Base-by-base conservation (phyloP, 2,888 invertebrate species). In the Acanthosepion lycidas region DNA sequence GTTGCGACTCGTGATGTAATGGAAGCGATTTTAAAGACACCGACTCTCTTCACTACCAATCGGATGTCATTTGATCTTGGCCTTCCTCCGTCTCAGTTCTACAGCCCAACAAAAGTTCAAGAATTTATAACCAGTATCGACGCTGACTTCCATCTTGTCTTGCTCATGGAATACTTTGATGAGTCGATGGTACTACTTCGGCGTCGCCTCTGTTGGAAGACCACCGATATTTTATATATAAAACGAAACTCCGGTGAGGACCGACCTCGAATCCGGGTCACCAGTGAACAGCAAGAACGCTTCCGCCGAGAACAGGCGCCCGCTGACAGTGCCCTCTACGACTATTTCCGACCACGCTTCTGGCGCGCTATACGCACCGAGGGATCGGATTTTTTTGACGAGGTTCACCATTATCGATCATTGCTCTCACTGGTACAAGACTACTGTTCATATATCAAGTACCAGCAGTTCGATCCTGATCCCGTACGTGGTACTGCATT, bases 121-220 rank as follows among this genome's bases (percentile, higher is more conserved):
- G 94, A 95, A 26, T 96, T 96, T 94, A 94, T 96, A 8, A 94
- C 95, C n/a, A 91, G 95, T 15, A 94, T 97, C 49, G 96, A 96
- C 33, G 94, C 94, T 15, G 95, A 95, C 23, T 97, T 97, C 94
- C 95, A 96, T 95, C 95, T 97, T 1, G 96, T 97, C 12, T 95
- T 97, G 95, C 95, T 97, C 12, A 95, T 96, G 51, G 97, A 97
- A 94, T 96, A 96, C 94, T 97, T 97, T 94, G 96, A 97, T 95
- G 97, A 97, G 94, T 97, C 97, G 8, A 94, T 97, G 93, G 95
- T 97, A 64, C 95, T 97, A 42, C 95, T 97, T 15, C 96, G 96
- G 94, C 95, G 97, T 42, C 93, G 95, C n/a, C 95, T 97, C 94
- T 96, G 97, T 93, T 97, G 97, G 97, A 95, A 91, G 8, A 95